Evolutionary conservation across 2,888 invertebrate genomes (phyloP), one percentile per base, ranked within the genome.

Genomic region (Erynnis tages): DNA sequence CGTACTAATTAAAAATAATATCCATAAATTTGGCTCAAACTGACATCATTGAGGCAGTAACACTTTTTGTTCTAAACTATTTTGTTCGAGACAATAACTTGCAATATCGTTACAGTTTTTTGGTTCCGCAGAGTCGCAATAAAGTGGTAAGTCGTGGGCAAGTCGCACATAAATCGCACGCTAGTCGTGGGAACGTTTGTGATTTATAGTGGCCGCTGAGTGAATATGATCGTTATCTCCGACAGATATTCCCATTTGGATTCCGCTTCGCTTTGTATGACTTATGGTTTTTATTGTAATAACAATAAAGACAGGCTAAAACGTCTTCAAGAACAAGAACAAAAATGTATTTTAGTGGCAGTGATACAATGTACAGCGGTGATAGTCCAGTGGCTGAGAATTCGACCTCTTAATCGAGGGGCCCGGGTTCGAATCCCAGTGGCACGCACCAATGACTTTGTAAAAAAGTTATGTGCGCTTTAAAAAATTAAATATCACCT

Each of bases 191-290:
- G 43, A 43, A 29, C 23, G 48, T n/a, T 37, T 48, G 47, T 53
- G 53, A 55, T 46, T 30, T 43, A 46, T 41, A n/a, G 7, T 23
- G 11, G n/a, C 25, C 21, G 37, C 23, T 43, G 19, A 43, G 29
- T 43, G 43, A 43, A 43, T 43, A 13, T 30, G 30, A 43, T 43
- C 43, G 30, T 30, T 43, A 43, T 19, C n/a, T 27, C 25, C n/a
- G 27, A 30, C 43, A 13, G 40, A 40, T 17, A 29, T 30, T 30
- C 19, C 11, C 19, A 17, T 43, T 27, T 41, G 11, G 27, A 27
- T 21, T 21, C 21, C 5, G 21, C 21, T 21, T 21, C 21, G 21
- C n/a, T n/a, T n/a, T n/a, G n/a, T n/a, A n/a, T n/a, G n/a, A n/a
- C n/a, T n/a, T n/a, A n/a, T n/a, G n/a, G n/a, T n/a, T n/a, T n/a